Conservation (phyloP, 2,888 invertebrate species). For the Conops quadrifasciatus region DNA sequence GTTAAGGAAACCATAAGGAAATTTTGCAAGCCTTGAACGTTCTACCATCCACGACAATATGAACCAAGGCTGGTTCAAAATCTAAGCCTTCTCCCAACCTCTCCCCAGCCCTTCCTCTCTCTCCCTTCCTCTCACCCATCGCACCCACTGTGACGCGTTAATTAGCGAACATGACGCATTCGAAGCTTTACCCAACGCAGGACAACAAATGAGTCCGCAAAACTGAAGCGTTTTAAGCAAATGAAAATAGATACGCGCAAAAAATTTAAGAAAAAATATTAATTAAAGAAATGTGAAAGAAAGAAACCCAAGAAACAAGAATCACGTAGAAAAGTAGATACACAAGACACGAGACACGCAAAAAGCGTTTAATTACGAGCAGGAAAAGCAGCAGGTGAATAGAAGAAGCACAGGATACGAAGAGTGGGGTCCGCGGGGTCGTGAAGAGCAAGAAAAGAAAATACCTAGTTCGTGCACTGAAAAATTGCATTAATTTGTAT, state of each 20-base stretch:
- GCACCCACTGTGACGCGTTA: too few relatives aligned
- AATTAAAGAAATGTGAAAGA: conserved; percentile 3
- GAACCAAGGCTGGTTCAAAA: too few relatives aligned
- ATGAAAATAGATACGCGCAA: conserved; percentile 11
- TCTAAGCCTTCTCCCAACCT: too few relatives aligned
- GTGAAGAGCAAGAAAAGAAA: background rate
- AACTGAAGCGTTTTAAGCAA: conserved; percentile 15
- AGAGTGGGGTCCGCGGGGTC: background rate
- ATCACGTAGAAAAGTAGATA: background rate
- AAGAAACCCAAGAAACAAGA: conserved; percentile 4
- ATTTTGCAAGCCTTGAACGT: too few relatives aligned
- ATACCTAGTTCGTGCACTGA: background rate
- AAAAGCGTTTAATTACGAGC: background rate
- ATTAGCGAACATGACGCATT: background rate
- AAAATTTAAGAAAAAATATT: background rate
- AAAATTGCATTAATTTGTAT: background rate
- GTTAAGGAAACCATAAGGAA: too few relatives aligned
- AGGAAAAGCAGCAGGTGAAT: background rate
- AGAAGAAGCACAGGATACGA: background rate
- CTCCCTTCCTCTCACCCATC: too few relatives aligned
- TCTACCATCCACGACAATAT: too few relatives aligned
- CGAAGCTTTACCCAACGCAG: background rate
- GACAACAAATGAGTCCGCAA: background rate
- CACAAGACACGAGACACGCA: background rate
- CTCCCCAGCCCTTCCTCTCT: too few relatives aligned